Percentiles rank a stretch among this genome's conserved stretches.
phyloP scores from a whole-genome alignment of 2,888 invertebrate species.

The Idaea biselata region DNA sequence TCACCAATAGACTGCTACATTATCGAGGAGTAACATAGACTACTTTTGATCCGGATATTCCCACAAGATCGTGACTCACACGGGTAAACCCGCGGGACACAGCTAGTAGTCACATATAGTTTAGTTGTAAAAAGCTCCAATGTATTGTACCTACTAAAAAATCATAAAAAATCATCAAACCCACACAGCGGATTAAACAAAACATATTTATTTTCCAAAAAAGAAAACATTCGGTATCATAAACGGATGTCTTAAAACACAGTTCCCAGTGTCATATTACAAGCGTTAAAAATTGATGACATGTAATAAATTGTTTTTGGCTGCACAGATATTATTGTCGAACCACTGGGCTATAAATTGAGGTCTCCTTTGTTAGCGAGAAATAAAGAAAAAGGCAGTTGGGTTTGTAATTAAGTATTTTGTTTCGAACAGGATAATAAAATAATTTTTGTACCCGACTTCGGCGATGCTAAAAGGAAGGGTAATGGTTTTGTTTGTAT shows the following conservation, averaged over 20 bases:
- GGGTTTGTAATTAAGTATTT: background rate
- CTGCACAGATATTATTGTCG: conserved; percentile 56
- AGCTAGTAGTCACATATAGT: too few relatives aligned
- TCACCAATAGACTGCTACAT: too few relatives aligned
- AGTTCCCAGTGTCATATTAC: conserved; percentile 67
- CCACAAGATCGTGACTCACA: too few relatives aligned
- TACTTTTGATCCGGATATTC: too few relatives aligned
- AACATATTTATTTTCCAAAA: conserved; percentile 19
- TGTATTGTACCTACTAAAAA: too few relatives aligned
- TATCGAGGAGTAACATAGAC: too few relatives aligned
- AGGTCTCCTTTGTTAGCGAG: background rate
- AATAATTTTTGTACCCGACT: too few relatives aligned
- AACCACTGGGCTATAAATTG: conserved; percentile 49
- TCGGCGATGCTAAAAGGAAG: too few relatives aligned
- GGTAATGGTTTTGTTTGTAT: background rate
- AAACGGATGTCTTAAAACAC: conserved; percentile 52
- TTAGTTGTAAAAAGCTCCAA: too few relatives aligned
- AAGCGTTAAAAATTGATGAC: conserved; percentile 71
- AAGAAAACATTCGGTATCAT: conserved; percentile 33
- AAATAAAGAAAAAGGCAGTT: background rate
- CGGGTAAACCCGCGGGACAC: too few relatives aligned
- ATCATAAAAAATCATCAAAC: background rate
- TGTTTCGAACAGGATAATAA: background rate
- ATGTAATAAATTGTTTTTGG: conserved; percentile 72
- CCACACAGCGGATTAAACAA: background rate